Percentiles rank a stretch among this genome's conserved stretches.
phyloP scores from a whole-genome alignment of 2,113 vertebrate species.

The Petromus typicus region DNA sequence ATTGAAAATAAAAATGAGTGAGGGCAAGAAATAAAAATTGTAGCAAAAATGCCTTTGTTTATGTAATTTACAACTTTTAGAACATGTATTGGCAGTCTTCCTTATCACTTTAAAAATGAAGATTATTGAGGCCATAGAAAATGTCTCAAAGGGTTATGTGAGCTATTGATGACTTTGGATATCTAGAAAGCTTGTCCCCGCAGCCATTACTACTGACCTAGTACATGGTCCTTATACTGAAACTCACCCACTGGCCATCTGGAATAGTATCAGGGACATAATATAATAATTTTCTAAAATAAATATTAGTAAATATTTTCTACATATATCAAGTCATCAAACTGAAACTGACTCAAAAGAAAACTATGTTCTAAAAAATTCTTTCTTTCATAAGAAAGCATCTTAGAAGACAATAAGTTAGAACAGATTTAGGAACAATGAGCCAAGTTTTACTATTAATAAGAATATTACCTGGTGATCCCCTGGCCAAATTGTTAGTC shows the following conservation, averaged over 20 bases:
- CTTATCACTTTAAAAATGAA: not conserved
- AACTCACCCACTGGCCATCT: not conserved
- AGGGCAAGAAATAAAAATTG: not conserved
- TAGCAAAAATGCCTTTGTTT: not conserved
- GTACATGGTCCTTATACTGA: not conserved
- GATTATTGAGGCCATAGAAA: not conserved
- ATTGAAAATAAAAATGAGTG: slow-evolving; percentile 40
- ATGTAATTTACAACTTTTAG: not conserved
- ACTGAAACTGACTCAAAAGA: not conserved
- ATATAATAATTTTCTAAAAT: too few species aligned
- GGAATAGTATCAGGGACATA: not conserved
- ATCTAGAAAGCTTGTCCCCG: not conserved
- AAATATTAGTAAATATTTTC: not conserved
- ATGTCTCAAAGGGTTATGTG: not conserved
- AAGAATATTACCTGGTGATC: slow-evolving; percentile 84
- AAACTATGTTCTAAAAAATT: not conserved
- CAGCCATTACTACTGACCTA: not conserved
- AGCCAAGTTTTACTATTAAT: not conserved
- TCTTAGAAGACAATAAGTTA: not conserved
- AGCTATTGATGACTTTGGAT: not conserved
- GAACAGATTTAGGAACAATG: not conserved
- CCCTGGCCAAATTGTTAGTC: slow-evolving; percentile 70
- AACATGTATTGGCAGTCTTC: not conserved
- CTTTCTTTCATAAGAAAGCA: not conserved
- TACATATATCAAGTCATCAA: not conserved